Evolutionary conservation across 2,888 invertebrate species (phyloP).

Genomic region (Folsomia manolachei): DNA sequence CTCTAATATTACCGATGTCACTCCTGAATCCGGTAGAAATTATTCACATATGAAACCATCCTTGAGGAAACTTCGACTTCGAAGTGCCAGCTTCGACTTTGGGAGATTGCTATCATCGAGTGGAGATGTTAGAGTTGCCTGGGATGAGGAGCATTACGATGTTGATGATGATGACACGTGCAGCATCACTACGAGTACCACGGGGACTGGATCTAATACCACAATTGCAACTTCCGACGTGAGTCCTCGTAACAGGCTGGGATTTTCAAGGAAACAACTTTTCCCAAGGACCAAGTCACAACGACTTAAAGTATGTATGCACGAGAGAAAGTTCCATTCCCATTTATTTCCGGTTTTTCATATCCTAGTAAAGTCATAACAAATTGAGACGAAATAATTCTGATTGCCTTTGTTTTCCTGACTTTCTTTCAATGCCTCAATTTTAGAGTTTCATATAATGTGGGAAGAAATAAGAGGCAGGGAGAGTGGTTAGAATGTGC

Average conservation of each 20-base stretch:
- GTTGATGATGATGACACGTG: constrained; percentile 37
- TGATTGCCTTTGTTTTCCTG: no score
- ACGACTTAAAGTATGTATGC: constrained; percentile 30
- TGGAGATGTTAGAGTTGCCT: neutral
- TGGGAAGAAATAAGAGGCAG: no score
- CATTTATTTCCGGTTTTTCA: neutral
- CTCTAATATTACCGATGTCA: no score
- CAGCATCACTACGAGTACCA: constrained; percentile 31
- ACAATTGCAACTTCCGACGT: constrained; percentile 26
- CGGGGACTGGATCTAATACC: constrained; percentile 26
- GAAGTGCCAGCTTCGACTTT: constrained; percentile 48
- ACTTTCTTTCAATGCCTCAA: no score
- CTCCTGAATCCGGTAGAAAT: neutral
- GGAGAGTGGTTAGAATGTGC: no score
- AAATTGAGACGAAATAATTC: neutral
- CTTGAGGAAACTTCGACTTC: constrained; percentile 11
- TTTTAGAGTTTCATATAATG: no score
- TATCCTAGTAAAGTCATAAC: neutral
- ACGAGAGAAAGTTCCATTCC: neutral
- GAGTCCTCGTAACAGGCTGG: constrained; percentile 22
- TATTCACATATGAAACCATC: neutral
- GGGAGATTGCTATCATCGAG: constrained; percentile 31
- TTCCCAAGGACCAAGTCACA: constrained; percentile 37
- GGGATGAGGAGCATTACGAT: constrained; percentile 25
- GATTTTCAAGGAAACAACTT: constrained; percentile 26